phyloP scores from a whole-genome alignment of 2,113 vertebrate genomes.

The Amia ocellicauda region DNA sequence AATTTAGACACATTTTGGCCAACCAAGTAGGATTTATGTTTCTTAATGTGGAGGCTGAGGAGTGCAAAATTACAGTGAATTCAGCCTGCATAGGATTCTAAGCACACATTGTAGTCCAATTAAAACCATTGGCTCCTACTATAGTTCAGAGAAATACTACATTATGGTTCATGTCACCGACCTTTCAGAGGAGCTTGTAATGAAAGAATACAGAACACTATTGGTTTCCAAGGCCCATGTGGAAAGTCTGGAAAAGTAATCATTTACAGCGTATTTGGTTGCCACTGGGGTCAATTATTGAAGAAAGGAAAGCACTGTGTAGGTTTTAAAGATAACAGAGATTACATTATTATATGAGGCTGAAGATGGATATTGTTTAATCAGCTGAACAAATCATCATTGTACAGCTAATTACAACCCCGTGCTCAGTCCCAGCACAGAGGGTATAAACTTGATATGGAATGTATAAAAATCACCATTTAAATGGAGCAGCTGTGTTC shows the following conservation, averaged over 20 bases:
- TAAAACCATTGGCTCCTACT: conserved; percentile 3
- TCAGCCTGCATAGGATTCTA: too few species aligned
- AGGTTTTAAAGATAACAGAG: conserved; percentile 18
- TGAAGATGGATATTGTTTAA: conserved; percentile 30
- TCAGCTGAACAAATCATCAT: conserved; percentile 31
- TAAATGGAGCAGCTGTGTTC: conserved; percentile 20
- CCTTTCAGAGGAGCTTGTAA: conserved; percentile 3
- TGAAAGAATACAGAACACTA: conserved; percentile 10
- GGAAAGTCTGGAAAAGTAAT: conserved; percentile 29
- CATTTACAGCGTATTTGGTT: conserved; percentile 1
- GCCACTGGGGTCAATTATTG: neutral
- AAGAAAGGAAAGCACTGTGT: neutral
- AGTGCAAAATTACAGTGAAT: neutral
- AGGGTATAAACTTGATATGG: conserved; percentile 25
- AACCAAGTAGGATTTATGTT: conserved; percentile 1
- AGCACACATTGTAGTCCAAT: neutral
- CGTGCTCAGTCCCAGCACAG: conserved; percentile 15
- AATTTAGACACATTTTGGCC: conserved; percentile 14
- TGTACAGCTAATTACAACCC: conserved; percentile 33
- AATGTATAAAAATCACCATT: conserved; percentile 23
- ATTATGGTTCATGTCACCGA: neutral
- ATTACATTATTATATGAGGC: conserved; percentile 27
- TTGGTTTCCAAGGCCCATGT: neutral
- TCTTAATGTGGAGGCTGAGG: neutral
- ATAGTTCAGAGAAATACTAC: neutral